Evolutionary conservation across 2,113 vertebrate genomes (phyloP).

Genomic region (Hemicordylus capensis): DNA sequence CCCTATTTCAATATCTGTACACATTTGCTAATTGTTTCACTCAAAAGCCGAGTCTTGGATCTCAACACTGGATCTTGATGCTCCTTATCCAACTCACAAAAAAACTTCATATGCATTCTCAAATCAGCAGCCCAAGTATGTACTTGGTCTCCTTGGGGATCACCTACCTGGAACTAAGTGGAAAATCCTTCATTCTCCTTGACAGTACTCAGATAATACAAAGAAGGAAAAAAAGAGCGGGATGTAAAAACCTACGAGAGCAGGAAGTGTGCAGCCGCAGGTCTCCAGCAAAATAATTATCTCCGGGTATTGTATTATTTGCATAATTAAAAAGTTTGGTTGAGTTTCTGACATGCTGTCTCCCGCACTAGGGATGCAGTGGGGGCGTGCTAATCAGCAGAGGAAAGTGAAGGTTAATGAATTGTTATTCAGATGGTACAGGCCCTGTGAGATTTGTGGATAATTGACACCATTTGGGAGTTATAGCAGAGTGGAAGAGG

Average conservation of each 20-base stretch:
- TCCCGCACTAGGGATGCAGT: constrained; percentile 50
- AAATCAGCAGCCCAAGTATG: background rate
- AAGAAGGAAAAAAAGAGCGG: constrained; percentile 19
- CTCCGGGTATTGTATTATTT: constrained; percentile 66
- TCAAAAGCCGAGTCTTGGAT: background rate
- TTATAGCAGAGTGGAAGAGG: constrained; percentile 53
- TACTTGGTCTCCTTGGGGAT: constrained; percentile 17
- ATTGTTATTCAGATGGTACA: constrained; percentile 76
- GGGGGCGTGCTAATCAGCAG: constrained; percentile 68
- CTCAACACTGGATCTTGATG: background rate
- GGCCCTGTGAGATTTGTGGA: constrained; percentile 69
- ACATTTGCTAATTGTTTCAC: background rate
- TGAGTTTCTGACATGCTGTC: constrained; percentile 54
- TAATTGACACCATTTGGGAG: constrained; percentile 79
- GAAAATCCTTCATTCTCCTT: constrained; percentile 70
- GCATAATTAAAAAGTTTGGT: constrained; percentile 73
- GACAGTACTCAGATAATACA: constrained; percentile 47
- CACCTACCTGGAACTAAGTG: background rate
- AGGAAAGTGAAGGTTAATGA: constrained; percentile 75
- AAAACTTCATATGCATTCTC: background rate
- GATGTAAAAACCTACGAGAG: constrained; percentile 50
- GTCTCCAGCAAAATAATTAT: constrained; percentile 68
- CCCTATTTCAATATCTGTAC: background rate
- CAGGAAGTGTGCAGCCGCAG: constrained; percentile 37
- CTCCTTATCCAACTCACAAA: constrained; percentile 14